phyloP scores from a whole-genome alignment of 1,140 invertebrate genomes.

The Drepana arcuata region DNA sequence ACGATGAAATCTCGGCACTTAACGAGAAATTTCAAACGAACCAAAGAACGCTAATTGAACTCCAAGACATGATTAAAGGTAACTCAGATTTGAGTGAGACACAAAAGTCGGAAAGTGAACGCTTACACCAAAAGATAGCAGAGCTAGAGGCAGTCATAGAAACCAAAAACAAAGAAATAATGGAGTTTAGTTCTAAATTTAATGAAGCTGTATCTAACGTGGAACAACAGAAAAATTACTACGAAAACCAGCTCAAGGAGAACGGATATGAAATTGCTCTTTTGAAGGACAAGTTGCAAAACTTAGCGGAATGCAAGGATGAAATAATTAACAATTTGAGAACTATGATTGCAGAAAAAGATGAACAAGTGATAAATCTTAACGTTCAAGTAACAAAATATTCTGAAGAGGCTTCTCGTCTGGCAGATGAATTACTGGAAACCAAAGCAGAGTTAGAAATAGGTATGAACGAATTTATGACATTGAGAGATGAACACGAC shows the following conservation, averaged over 20 bases:
- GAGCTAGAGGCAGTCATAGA: conserved; percentile 22
- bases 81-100: conserved; percentile 11
- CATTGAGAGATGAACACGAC: conserved; percentile 33
- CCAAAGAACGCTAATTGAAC: conserved; percentile 15
- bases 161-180: conserved; percentile 20
- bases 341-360: conserved; percentile 30
- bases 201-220: conserved; percentile 13
- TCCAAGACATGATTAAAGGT: conserved; percentile 12
- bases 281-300: conserved; percentile 32
- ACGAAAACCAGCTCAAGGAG: conserved; percentile 25
- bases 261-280: conserved; percentile 18
- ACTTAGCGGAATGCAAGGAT: conserved; percentile 24
- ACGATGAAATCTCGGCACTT: conserved; percentile 17
- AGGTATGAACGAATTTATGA: conserved; percentile 35
- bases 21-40: conserved; percentile 16
- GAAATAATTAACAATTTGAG: conserved; percentile 35
- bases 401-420: conserved; percentile 18
- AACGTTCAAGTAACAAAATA: conserved; percentile 34
- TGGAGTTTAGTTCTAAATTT: conserved; percentile 22
- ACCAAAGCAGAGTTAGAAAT: conserved; percentile 40
- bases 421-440: conserved; percentile 35
- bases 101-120: conserved; percentile 14
- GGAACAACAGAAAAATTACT: conserved; percentile 21
- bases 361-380: conserved; percentile 29
- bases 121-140: conserved; percentile 20